phyloP scores from a whole-genome alignment of 2,888 invertebrate species.

The Notodonta dromedarius region DNA sequence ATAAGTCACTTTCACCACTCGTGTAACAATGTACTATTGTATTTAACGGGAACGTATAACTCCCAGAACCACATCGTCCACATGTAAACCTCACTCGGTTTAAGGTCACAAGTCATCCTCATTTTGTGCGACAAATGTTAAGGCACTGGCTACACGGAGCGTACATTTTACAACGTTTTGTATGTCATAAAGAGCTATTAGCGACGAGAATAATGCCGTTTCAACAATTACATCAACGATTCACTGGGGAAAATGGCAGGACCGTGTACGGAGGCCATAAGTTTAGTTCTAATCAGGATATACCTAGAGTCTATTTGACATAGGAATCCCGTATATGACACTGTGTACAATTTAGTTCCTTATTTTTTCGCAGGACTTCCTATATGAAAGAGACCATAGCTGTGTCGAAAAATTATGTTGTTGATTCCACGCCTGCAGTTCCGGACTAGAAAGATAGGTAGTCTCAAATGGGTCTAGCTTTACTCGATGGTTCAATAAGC shows the following conservation, averaged over 20 bases:
- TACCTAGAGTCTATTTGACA: too few species aligned
- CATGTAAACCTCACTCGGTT: conserved; percentile 14
- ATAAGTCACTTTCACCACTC: too few species aligned
- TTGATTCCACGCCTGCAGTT: too few species aligned
- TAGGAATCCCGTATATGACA: too few species aligned
- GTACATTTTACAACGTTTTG: conserved; percentile 28
- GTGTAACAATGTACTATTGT: not conserved
- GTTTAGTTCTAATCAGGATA: not conserved
- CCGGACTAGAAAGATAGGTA: too few species aligned
- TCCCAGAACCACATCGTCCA: not conserved
- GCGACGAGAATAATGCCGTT: conserved; percentile 24
- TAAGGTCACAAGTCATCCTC: conserved; percentile 31
- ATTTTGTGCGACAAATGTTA: conserved; percentile 18
- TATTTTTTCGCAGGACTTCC: too few species aligned
- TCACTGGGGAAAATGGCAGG: conserved; percentile 46
- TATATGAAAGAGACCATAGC: too few species aligned
- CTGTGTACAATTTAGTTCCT: too few species aligned
- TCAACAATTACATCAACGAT: conserved; percentile 33
- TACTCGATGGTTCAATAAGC: too few species aligned
- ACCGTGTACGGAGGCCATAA: conserved; percentile 14
- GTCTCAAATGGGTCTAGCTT: too few species aligned
- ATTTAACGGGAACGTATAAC: not conserved
- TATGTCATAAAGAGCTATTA: conserved; percentile 47
- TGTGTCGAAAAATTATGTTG: too few species aligned
- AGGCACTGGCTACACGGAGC: conserved; percentile 32